Evolutionary conservation across 2,888 invertebrate genomes (phyloP), one percentile per base, ranked within the genome.

Genomic region (Drosophila ezoana): DNA sequence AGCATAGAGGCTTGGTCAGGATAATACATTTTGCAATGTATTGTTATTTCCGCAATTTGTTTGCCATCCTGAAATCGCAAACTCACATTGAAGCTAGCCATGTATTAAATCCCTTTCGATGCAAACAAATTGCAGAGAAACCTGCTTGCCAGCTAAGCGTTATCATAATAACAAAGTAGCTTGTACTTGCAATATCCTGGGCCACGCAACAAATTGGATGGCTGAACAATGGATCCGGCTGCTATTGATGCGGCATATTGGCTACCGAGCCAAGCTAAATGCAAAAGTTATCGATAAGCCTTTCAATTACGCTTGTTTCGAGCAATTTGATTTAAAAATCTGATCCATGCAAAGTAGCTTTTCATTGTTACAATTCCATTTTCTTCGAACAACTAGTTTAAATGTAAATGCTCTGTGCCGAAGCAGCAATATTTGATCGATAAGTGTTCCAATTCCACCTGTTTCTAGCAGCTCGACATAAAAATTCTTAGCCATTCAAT

Each of bases 41-140:
- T 76, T 63, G 64, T 47, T 28, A 63, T 72, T 72, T 77, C 58
- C 72, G 76, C 67, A 76, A 67, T 77, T 79, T 76, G 76, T 79
- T 79, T 76, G 56, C 59, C 57, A 76, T 49, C 58, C 44, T 35
- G 37, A 65, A 61, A 70, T 68, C 47, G 49, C 52, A 79, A 74
- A 45, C 61, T 59, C 53, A 58, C 23, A 74, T 62, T 56, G 18
- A 70, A 54, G 69, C 60, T 61, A 32, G 9, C 54, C 76, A 69
- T 45, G 59, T 56, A 57, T 70, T 56, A 70, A 73, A 64, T 59
- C 65, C 53, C 11, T 32, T 33, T n/a, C 20, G 23, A 16, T 28
- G 8, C 32, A 38, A 23, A 18, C 23, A 32, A 67, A 48, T 33
- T 52, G 13, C 48, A 10, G 5, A 5, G 38, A 45, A 4, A 37